These are phyloP conservation scores for Eilema sororculum DNA, from an alignment of 2,888 invertebrate species.

Conservation along the genomic window DNA sequence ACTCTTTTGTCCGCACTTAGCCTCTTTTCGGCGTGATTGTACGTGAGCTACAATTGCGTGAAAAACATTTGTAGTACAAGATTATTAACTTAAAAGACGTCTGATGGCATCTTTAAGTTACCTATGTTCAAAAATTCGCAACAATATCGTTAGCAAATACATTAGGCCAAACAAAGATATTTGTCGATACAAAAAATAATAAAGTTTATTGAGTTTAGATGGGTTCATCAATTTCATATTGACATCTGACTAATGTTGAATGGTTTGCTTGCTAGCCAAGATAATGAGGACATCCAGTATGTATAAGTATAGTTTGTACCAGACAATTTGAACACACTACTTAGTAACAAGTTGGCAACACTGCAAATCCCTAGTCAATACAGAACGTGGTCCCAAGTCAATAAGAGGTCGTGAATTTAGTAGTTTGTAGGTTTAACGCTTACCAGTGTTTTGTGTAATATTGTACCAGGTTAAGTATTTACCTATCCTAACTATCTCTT, in stretches of 20 bases:
- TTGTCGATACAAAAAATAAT: no score
- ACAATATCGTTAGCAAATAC: no score
- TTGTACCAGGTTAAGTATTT: background rate
- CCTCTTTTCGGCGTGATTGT: no score
- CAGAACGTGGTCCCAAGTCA: constrained; percentile 39
- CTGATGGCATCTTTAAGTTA: no score
- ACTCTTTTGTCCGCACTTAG: no score
- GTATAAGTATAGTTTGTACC: background rate
- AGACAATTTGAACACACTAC: constrained; percentile 39
- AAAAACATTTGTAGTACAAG: no score
- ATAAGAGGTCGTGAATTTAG: constrained; percentile 32
- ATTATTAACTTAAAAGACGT: no score
- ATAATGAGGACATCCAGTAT: background rate
- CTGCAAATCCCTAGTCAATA: constrained; percentile 35
- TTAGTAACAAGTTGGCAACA: constrained; percentile 40
- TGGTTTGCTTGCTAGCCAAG: background rate
- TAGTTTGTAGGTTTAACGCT: constrained; percentile 23
- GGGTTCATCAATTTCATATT: no score
- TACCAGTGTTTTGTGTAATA: constrained; percentile 15
- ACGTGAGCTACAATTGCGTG: no score
- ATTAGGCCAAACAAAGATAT: no score
- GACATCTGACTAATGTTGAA: background rate
- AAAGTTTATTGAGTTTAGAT: no score
- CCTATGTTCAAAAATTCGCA: no score
- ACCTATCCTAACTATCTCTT: background rate